Percentiles rank a stretch among this genome's conserved stretches.
Evolutionary conservation across 2,113 vertebrate genomes (phyloP).

Genomic region (Tachycineta bicolor): DNA sequence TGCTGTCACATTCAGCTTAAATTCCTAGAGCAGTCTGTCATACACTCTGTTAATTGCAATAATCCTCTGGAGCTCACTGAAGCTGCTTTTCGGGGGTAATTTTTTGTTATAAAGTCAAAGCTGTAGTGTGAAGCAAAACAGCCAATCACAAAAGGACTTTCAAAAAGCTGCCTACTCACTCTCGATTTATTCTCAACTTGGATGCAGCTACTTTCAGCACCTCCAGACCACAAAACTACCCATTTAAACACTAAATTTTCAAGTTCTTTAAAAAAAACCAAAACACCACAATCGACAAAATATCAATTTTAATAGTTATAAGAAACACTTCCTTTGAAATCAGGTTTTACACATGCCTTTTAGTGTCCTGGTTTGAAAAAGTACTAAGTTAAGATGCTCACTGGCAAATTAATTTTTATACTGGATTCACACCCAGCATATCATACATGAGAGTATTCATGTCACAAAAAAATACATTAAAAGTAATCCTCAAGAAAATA

Average conservation of each 20-base stretch:
- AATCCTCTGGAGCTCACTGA: neutral
- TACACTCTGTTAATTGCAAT: rapidly evolving
- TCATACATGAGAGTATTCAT: neutral
- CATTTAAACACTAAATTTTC: neutral
- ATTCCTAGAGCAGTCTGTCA: neutral
- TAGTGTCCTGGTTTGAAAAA: neutral
- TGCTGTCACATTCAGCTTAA: neutral
- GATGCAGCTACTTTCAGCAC: neutral
- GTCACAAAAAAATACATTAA: neutral
- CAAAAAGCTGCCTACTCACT: neutral
- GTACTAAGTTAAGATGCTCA: rapidly evolving
- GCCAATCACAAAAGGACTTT: neutral
- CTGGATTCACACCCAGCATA: neutral
- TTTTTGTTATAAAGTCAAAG: neutral
- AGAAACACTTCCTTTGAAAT: neutral
- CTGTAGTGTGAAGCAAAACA: neutral
- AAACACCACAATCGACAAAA: too few relatives aligned
- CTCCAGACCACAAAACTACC: neutral
- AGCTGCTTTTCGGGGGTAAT: neutral
- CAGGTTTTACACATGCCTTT: neutral
- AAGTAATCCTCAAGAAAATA: neutral
- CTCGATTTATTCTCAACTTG: neutral
- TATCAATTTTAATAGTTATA: neutral
- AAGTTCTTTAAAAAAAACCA: neutral
- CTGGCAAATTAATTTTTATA: neutral